Percentiles rank a stretch among this genome's conserved stretches.
phyloP scores from a whole-genome alignment of 2,888 invertebrate species.

The Aricia artaxerxes region DNA sequence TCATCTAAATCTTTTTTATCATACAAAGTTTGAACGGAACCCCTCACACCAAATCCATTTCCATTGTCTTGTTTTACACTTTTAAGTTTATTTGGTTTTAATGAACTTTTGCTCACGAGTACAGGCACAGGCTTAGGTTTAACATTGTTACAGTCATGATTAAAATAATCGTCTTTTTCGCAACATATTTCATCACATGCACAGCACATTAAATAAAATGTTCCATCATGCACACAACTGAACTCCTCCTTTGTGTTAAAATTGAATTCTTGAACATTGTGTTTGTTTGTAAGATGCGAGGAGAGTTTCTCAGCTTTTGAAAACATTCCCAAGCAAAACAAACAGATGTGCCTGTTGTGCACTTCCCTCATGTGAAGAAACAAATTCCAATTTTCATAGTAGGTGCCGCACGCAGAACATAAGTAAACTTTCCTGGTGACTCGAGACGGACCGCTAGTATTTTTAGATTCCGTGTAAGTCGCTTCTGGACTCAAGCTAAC shows the following conservation, averaged over 20 bases:
- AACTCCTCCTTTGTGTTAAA: constrained; percentile 86
- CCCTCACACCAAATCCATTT: constrained; percentile 53
- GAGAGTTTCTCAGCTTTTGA: constrained; percentile 89
- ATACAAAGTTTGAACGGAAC: constrained; percentile 45
- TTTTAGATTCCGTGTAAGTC: constrained; percentile 58
- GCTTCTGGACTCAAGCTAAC: constrained; percentile 67
- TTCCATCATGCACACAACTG: constrained; percentile 82
- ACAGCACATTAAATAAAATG: constrained; percentile 89
- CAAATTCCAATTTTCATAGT: constrained; percentile 92
- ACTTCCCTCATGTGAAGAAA: constrained; percentile 91
- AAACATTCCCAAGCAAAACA: constrained; percentile 92
- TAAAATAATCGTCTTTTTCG: constrained; percentile 87
- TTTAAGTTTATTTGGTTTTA: constrained; percentile 61
- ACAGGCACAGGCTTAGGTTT: constrained; percentile 76
- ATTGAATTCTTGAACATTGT: constrained; percentile 86
- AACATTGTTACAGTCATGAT: constrained; percentile 84
- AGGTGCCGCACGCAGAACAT: constrained; percentile 90
- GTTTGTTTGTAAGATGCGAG: constrained; percentile 88
- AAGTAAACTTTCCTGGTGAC: constrained; percentile 89
- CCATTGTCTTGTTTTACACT: constrained; percentile 52
- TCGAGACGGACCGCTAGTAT: constrained; percentile 73
- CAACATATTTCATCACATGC: constrained; percentile 89
- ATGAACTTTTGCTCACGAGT: constrained; percentile 69
- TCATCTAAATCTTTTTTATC: constrained; percentile 61
- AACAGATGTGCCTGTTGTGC: constrained; percentile 89